These are phyloP conservation scores for Limosa lapponica DNA, from an alignment of 2,797 vertebrate species.

Conservation along the genomic window DNA sequence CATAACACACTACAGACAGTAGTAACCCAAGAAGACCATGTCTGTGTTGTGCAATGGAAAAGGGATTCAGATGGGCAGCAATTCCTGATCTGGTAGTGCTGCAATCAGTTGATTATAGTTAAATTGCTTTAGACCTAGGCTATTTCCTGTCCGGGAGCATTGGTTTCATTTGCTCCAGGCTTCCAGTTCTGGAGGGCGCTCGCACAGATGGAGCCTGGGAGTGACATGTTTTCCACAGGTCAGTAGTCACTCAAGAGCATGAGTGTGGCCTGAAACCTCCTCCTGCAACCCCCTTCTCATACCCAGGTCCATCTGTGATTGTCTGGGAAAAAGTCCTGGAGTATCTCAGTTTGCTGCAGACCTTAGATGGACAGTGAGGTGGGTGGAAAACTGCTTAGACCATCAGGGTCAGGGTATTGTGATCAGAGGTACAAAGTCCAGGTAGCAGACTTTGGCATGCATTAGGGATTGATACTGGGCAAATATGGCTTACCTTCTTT, in stretches of 20 bases:
- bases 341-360: neutral
- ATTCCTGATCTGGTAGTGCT: neutral
- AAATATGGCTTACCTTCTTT: neutral
- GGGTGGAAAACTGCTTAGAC: neutral
- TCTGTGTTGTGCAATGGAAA: neutral
- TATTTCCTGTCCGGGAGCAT: neutral
- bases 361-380: neutral
- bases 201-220: accelerated
- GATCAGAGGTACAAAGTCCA: neutral
- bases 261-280: neutral
- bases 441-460: neutral
- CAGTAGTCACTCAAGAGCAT: neutral
- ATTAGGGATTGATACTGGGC: neutral
- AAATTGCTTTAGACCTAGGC: neutral
- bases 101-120: neutral
- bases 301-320: neutral
- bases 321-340: neutral
- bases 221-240: neutral
- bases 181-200: neutral
- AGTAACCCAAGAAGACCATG: neutral
- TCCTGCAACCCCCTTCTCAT: neutral
- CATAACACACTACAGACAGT: neutral
- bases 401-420: neutral
- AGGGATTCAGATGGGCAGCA: neutral
- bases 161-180: neutral